Conservation (phyloP, 2,888 invertebrate genomes). For the Pecten maximus region DNA sequence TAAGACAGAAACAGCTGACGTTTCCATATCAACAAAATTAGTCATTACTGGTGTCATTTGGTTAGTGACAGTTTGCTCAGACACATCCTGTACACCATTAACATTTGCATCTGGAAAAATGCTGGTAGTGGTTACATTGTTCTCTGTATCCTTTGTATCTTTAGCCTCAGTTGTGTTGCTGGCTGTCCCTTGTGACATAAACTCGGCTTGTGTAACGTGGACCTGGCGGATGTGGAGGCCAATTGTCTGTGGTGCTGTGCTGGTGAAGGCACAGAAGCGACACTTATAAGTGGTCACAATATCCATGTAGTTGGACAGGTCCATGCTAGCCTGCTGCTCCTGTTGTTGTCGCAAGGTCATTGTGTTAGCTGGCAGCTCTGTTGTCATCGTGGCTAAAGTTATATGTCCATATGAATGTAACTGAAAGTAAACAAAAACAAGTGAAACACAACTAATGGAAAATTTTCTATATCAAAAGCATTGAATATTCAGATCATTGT, state of each 20-base stretch:
- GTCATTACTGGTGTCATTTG: conserved; percentile 28
- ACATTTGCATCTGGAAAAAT: conserved; percentile 24
- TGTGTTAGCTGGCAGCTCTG: not conserved
- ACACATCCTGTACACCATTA: conserved; percentile 25
- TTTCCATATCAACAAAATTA: conserved; percentile 31
- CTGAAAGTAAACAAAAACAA: not conserved
- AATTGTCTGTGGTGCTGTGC: conserved; percentile 69
- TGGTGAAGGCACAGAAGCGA: conserved; percentile 84
- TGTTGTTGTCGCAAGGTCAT: not conserved
- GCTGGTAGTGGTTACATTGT: not conserved
- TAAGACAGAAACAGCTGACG: not conserved
- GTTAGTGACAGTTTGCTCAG: conserved; percentile 2
- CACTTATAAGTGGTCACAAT: conserved; percentile 85
- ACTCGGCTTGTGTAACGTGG: conserved; percentile 57
- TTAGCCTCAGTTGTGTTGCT: conserved; percentile 31
- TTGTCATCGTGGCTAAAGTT: not conserved
- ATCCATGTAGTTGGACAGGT: conserved; percentile 84
- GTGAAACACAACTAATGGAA: no score
- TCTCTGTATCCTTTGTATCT: conserved; percentile 31
- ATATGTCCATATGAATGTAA: not conserved
- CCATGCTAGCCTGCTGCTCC: conserved; percentile 46
- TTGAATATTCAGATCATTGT: no score
- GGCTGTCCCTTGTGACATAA: not conserved
- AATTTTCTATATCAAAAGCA: no score
- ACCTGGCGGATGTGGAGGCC: conserved; percentile 68